Percentiles rank a stretch among this genome's conserved stretches.
Conservation (phyloP, 2,797 vertebrate species). For the Etheostoma nigrum region DNA sequence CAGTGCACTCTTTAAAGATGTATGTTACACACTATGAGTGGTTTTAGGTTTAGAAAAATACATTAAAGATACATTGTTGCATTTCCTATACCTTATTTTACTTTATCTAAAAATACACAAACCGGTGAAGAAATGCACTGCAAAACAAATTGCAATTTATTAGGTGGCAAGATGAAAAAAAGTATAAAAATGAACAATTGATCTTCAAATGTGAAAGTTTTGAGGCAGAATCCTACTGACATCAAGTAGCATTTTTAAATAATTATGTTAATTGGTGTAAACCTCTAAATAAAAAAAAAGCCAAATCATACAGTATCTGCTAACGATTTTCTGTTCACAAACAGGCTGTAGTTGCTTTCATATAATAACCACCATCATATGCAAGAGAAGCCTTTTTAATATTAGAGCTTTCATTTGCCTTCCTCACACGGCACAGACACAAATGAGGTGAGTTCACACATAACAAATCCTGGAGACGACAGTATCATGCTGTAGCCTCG, state of each 20-base stretch:
- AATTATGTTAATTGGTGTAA: background rate
- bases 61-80: background rate
- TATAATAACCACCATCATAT: conserved; percentile 78
- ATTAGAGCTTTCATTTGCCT: conserved; percentile 53
- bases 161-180: background rate
- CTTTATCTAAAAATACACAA: background rate
- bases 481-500: conserved; percentile 31
- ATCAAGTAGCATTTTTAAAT: background rate
- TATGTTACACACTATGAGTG: too few relatives aligned
- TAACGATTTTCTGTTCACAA: conserved; percentile 63
- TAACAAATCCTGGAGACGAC: conserved; percentile 70
- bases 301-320: conserved; percentile 4
- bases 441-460: conserved; percentile 78
- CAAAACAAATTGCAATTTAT: background rate
- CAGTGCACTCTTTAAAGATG: too few relatives aligned
- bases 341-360: conserved; percentile 47
- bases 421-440: conserved; percentile 54
- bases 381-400: conserved; percentile 62
- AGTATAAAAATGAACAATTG: background rate
- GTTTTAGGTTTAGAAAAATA: background rate
- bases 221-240: background rate
- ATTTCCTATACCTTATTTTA: background rate
- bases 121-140: background rate
- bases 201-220: background rate
- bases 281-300: background rate